Base-by-base conservation (phyloP, 2,797 vertebrate genomes). In the Tiaroga cobitis region DNA sequence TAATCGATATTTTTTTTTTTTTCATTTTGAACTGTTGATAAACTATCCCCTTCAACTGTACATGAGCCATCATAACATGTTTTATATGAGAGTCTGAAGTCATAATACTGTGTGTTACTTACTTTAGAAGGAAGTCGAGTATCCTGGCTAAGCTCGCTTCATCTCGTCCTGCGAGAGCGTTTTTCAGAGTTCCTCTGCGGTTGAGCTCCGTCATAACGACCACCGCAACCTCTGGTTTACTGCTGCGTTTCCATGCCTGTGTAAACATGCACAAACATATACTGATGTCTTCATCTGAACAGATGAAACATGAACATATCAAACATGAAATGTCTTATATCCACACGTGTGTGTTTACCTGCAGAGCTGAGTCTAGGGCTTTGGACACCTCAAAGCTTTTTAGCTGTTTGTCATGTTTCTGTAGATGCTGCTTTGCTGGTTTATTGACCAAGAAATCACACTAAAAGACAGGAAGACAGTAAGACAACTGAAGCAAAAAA, bases 191-290 rank as follows among this genome's bases (percentile, higher is more conserved):
- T 88, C 97, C 98, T 95, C 98, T 96, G 88, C 97, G 96, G 89
- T 96, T 96, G n/a, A 99, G 92, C 59, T 99, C 98, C 87, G 97
- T 96, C 85, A 99, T 96, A 67, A 99, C 97, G 43, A 97, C 97
- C 75, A 99, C 96, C 0, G 95, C 94, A 82, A 99, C 87, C 89
- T 99, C 98, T 0, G 98, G 97, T 41, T 95, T 97, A 78, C 90
- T 92, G 8, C 88, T 73, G 89, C 94, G 93, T 74, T 81, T 88
- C 86, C 91, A 93, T 2, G 92, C 88, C 98, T 99, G 87, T 2
- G 9, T 43, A 85, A 77, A 74, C 51, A 88, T 41, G 80, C 13
- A 78, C 26, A 86, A 68, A 88, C 26, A 68, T 67, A 4, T n/a
- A 32, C 8, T 24, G 29, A 43, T 65, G 9, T 21, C 59, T 34